Evolutionary conservation across 2,888 invertebrate species (phyloP).

Genomic region (Pammene aurita): DNA sequence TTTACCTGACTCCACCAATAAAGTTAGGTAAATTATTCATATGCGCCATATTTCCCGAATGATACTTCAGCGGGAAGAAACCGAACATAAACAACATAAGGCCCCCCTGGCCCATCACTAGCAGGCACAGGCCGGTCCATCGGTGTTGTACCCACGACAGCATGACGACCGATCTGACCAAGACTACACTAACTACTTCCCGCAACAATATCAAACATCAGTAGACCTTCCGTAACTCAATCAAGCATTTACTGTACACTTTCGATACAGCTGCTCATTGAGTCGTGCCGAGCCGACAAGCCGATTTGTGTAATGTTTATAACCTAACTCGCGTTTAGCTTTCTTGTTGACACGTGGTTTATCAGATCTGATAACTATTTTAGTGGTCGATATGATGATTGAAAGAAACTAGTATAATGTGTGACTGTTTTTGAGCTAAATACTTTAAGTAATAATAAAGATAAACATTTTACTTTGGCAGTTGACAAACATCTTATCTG

Average conservation of each 20-base stretch:
- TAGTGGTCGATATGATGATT: neutral
- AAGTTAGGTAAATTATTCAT: conserved; percentile 81
- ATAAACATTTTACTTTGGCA: conserved; percentile 20
- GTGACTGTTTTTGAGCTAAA: neutral
- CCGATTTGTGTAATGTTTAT: conserved; percentile 37
- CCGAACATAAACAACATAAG: conserved; percentile 83
- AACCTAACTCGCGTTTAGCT: conserved; percentile 22
- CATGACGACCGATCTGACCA: conserved; percentile 54
- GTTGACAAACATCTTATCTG: conserved; percentile 19
- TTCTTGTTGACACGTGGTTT: conserved; percentile 12
- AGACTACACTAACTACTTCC: conserved; percentile 35
- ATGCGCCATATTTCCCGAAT: conserved; percentile 75
- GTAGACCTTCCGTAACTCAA: conserved; percentile 25
- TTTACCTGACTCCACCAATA: conserved; percentile 80
- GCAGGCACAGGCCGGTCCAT: conserved; percentile 74
- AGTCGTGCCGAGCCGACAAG: conserved; percentile 30
- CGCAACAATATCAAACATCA: conserved; percentile 24
- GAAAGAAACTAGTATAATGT: neutral
- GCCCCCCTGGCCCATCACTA: conserved; percentile 66
- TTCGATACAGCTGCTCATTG: conserved; percentile 34
- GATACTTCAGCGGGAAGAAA: conserved; percentile 84
- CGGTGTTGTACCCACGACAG: conserved; percentile 70
- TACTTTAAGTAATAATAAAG: conserved; percentile 16
- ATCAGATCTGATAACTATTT: conserved; percentile 17
- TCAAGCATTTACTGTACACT: conserved; percentile 38